Evolutionary conservation across 2,797 vertebrate genomes (phyloP).

Genomic region (Danio jaintianensis): DNA sequence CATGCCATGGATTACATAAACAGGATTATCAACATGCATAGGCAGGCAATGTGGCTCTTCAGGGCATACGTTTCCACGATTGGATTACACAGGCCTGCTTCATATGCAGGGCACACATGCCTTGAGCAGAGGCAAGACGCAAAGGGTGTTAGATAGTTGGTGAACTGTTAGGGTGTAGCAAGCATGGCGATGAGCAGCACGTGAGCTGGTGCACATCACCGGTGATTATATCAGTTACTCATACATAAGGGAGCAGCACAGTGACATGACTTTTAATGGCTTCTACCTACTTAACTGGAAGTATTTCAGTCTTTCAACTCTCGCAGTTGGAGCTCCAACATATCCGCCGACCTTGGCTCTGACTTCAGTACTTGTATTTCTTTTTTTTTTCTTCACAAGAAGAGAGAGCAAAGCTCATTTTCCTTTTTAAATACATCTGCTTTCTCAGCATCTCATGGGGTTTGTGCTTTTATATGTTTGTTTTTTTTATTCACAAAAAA

Average conservation of each 20-base stretch:
- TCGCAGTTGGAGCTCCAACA: slow-evolving; percentile 21
- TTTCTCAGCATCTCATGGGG: slow-evolving; percentile 6
- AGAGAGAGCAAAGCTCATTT: slow-evolving; percentile 15
- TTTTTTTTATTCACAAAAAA: neutral
- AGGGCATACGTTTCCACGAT: slow-evolving; percentile 28
- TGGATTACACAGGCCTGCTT: slow-evolving; percentile 37
- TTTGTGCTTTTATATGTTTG: neutral
- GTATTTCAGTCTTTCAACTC: slow-evolving; percentile 41
- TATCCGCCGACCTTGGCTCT: slow-evolving; percentile 50
- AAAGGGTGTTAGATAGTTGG: slow-evolving; percentile 26
- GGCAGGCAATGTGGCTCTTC: slow-evolving; percentile 21
- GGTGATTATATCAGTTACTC: slow-evolving; percentile 45
- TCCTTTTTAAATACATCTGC: slow-evolving; percentile 13
- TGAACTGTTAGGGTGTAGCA: slow-evolving; percentile 31
- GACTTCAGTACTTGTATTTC: slow-evolving; percentile 48
- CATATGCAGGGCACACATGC: slow-evolving; percentile 28
- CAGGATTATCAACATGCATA: slow-evolving; percentile 30
- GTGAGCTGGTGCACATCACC: slow-evolving; percentile 15
- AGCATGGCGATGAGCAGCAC: slow-evolving; percentile 26
- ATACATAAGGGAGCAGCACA: slow-evolving; percentile 3
- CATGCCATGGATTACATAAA: slow-evolving; percentile 30
- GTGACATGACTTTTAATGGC: slow-evolving; percentile 25
- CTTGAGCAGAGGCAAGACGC: slow-evolving; percentile 24
- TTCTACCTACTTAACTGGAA: slow-evolving; percentile 35
- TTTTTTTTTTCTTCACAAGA: slow-evolving; percentile 27